Base-by-base conservation (phyloP, 2,797 vertebrate genomes). In the Scolopax bukidnonensis region DNA sequence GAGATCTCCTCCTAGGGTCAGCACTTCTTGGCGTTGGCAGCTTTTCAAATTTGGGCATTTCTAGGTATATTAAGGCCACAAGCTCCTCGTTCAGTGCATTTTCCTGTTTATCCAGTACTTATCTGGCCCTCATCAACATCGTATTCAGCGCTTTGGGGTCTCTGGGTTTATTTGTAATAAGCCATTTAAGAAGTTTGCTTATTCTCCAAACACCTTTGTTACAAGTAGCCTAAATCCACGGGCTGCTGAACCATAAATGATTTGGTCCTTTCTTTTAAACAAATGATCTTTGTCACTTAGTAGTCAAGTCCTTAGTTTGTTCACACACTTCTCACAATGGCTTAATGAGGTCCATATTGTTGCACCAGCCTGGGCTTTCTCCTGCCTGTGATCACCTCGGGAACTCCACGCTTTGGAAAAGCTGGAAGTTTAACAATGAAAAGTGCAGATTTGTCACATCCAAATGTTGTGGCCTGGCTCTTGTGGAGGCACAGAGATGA, bases 191-290 rank as follows among this genome's bases (percentile, higher is more conserved):
- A 89, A 92, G 57, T 51, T 19, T 16, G n/a, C 51, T 93, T 93
- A 82, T 63, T 65, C 92, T 95, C 77, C 86, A 96, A 96, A 95
- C 94, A 93, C 89, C 85, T 84, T 93, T 96, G 95, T 97, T 95
- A 51, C 36, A 65, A 92, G 63, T 63, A 79, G 94, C 88, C 40
- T 96, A 95, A 96, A 95, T 70, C 93, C 90, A 41, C 36, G 74
- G 53, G 12, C 75, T 89, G 84, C 89, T 89, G 93, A 93, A 86
- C 86, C 90, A 94, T 23, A 87, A 92, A 59, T 33, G 3, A 82
- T 94, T 95, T 80, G 65, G 64, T 70, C 64, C 77, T 93, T 94
- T 94, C 91, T 93, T 90, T 86, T 43, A 90, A 90, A 93, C 94
- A 95, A 95, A 90, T 89, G 88, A 95, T 93, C 94, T 94, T 95